These are phyloP conservation scores for Laterallus jamaicensis DNA, from an alignment of 2,113 vertebrate genomes.

Conservation along the genomic window DNA sequence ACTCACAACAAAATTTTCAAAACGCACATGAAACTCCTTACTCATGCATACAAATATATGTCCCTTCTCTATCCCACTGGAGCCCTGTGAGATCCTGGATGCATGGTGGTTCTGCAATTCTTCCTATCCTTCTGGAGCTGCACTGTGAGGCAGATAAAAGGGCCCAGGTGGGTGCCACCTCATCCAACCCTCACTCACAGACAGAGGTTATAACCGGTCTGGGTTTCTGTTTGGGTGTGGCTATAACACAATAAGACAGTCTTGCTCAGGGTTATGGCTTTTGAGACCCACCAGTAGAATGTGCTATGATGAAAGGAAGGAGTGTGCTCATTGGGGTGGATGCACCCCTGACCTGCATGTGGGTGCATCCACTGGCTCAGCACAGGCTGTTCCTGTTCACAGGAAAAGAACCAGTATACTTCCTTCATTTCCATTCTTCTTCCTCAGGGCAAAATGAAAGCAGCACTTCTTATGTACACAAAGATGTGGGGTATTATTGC, in stretches of 20 bases:
- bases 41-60: background rate
- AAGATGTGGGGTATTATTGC: background rate
- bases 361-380: background rate
- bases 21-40: background rate
- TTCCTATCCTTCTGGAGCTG: background rate
- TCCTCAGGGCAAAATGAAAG: background rate
- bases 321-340: background rate
- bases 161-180: fast-evolving
- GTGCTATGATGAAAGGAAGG: background rate
- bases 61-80: background rate
- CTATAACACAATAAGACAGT: fast-evolving
- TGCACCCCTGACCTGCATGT: background rate
- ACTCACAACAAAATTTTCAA: background rate
- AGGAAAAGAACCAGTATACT: background rate
- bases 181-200: background rate
- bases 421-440: background rate
- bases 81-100: background rate
- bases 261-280: background rate
- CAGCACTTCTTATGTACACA: fast-evolving
- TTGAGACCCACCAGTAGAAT: background rate
- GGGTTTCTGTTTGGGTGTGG: background rate
- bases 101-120: background rate
- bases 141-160: background rate
- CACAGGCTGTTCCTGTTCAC: background rate
- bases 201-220: background rate